A percentile compares a stretch with the other conserved stretches of the same genome.
Evolutionary conservation across 2,113 vertebrate species (phyloP).

Genomic region (Gymnocephalus cernua): DNA sequence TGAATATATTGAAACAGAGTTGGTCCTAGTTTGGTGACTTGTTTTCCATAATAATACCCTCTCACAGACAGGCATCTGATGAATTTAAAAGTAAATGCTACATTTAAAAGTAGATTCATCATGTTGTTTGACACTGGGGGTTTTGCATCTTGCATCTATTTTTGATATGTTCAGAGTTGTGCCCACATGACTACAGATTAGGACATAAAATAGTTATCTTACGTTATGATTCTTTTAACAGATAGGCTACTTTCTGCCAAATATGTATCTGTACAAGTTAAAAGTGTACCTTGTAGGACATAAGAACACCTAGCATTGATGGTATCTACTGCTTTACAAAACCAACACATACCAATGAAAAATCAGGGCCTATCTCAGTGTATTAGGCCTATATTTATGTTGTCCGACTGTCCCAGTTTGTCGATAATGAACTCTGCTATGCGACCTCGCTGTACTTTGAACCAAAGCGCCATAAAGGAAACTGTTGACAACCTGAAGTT

Average conservation of each 20-base stretch:
- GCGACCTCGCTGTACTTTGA: constrained; percentile 74
- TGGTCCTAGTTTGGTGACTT: constrained; percentile 30
- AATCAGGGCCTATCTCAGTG: constrained; percentile 37
- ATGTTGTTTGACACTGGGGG: constrained; percentile 20
- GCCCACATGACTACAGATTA: not conserved
- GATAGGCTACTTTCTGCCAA: not conserved
- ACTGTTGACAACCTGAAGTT: constrained; percentile 72
- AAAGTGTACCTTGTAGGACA: not conserved
- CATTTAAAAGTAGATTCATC: constrained; percentile 32
- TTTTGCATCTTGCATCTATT: constrained; percentile 30
- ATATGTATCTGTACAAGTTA: not conserved
- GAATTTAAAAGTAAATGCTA: constrained; percentile 57
- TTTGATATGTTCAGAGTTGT: not conserved
- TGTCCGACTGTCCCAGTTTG: not conserved
- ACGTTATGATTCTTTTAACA: not conserved
- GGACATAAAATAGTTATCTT: not conserved
- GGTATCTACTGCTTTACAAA: not conserved
- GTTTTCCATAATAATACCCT: constrained; percentile 59
- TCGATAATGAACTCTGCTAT: constrained; percentile 45
- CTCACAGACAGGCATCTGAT: constrained; percentile 30
- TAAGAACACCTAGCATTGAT: not conserved
- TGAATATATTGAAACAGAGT: constrained; percentile 74
- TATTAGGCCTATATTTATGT: constrained; percentile 30
- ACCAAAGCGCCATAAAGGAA: constrained; percentile 67
- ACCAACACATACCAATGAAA: constrained; percentile 23